Conservation (phyloP, 2,797 vertebrate genomes). For the Petrocephalus schoutedeni region DNA sequence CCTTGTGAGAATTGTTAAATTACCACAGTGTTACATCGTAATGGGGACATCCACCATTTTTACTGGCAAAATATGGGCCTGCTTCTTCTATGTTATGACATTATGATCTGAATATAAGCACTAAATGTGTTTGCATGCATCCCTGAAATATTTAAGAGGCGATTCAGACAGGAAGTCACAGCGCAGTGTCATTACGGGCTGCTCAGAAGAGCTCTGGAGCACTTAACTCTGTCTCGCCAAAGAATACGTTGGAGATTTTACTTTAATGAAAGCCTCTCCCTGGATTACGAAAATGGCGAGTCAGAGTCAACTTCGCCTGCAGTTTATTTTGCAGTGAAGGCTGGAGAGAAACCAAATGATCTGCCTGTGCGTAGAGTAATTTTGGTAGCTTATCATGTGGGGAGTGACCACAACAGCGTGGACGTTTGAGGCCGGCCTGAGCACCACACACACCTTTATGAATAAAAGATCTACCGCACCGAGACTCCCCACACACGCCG, state of each 20-base stretch:
- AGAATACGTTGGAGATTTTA: background rate
- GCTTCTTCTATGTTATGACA: background rate
- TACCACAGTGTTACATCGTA: background rate
- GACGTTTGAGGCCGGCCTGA: background rate
- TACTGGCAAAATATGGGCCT: background rate
- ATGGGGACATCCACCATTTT: background rate
- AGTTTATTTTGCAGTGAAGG: background rate
- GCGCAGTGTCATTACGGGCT: background rate
- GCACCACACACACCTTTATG: background rate
- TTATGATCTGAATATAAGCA: background rate
- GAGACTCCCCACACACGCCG: background rate
- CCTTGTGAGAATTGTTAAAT: background rate
- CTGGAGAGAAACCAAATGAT: background rate
- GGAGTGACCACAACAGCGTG: background rate
- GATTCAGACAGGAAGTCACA: background rate
- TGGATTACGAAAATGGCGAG: background rate
- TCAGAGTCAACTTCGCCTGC: background rate
- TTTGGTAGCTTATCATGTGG: background rate
- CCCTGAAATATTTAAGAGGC: background rate
- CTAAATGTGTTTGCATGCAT: slow-evolving; percentile 2
- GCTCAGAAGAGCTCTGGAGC: background rate
- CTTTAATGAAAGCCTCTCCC: background rate
- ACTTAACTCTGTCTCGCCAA: background rate
- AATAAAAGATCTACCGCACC: background rate
- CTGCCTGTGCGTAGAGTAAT: background rate